Conservation (phyloP, 2,113 vertebrate species). For the Chlamydotis undulata region DNA sequence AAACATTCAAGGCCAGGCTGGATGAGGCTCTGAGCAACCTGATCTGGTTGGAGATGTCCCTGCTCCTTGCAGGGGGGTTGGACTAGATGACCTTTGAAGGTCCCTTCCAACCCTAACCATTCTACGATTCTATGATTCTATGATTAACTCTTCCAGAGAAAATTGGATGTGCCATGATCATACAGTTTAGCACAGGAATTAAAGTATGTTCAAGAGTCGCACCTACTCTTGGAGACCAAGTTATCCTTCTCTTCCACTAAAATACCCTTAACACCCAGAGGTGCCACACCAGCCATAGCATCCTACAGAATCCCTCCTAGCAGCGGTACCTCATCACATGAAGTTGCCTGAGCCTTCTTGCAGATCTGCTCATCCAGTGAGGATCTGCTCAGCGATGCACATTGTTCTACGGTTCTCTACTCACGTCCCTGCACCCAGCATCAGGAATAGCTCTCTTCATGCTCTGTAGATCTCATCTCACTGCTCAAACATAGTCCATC, state of each 20-base stretch:
- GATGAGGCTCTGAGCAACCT: too few species aligned
- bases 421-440: neutral
- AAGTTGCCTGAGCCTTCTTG: neutral
- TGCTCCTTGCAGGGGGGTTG: too few species aligned
- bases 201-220: neutral
- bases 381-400: neutral
- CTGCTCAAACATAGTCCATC: neutral
- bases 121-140: too few species aligned
- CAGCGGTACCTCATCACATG: neutral
- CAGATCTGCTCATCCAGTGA: neutral
- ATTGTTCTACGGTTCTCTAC: neutral
- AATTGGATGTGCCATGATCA: fast-evolving
- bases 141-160: neutral
- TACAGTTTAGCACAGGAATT: neutral
- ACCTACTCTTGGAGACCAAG: neutral
- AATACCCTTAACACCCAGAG: neutral
- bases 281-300: neutral
- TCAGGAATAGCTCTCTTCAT: neutral
- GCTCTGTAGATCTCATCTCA: neutral
- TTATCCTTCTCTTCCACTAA: neutral
- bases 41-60: too few species aligned
- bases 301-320: neutral
- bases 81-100: too few species aligned
- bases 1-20: too few species aligned
- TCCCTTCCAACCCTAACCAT: too few species aligned